phyloP scores from a whole-genome alignment of 2,888 invertebrate species.

The Drosophila paramelanica region DNA sequence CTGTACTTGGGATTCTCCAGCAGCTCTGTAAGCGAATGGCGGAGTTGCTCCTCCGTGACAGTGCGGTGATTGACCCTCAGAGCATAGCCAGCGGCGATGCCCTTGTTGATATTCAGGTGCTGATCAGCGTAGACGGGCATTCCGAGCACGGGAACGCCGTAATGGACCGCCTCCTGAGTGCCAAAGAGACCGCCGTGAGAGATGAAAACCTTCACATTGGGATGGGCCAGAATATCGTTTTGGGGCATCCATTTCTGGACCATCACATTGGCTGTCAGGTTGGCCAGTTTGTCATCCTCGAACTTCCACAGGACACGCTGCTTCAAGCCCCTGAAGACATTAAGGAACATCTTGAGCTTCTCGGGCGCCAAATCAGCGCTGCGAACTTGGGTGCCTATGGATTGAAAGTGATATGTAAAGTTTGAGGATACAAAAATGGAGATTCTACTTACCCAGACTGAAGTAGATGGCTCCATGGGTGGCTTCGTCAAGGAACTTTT shows the following conservation, averaged over 20 bases:
- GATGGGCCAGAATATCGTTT: conserved; percentile 85
- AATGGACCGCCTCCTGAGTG: conserved; percentile 82
- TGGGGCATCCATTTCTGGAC: conserved; percentile 86
- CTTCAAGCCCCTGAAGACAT: conserved; percentile 83
- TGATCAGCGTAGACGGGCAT: conserved; percentile 85
- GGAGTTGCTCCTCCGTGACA: conserved; percentile 69
- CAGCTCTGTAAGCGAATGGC: conserved; percentile 76
- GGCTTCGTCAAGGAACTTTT: conserved; percentile 83
- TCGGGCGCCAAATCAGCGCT: conserved; percentile 83
- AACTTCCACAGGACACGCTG: conserved; percentile 85
- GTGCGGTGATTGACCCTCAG: conserved; percentile 69
- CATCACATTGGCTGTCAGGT: conserved; percentile 84
- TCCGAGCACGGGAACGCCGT: conserved; percentile 84
- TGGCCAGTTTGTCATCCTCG: conserved; percentile 82
- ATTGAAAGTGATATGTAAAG: neutral
- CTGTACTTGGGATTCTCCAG: conserved; percentile 82
- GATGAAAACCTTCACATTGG: conserved; percentile 84
- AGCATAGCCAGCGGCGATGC: conserved; percentile 73
- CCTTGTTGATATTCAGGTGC: conserved; percentile 75
- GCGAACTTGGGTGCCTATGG: conserved; percentile 83
- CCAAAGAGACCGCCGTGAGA: conserved; percentile 84
- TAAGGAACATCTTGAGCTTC: conserved; percentile 80
- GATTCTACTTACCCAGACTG: conserved; percentile 78
- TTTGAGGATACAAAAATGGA: rapidly evolving
- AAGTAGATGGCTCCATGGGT: conserved; percentile 77